phyloP scores from a whole-genome alignment of 2,797 vertebrate genomes.

The Gambusia yucatana region DNA sequence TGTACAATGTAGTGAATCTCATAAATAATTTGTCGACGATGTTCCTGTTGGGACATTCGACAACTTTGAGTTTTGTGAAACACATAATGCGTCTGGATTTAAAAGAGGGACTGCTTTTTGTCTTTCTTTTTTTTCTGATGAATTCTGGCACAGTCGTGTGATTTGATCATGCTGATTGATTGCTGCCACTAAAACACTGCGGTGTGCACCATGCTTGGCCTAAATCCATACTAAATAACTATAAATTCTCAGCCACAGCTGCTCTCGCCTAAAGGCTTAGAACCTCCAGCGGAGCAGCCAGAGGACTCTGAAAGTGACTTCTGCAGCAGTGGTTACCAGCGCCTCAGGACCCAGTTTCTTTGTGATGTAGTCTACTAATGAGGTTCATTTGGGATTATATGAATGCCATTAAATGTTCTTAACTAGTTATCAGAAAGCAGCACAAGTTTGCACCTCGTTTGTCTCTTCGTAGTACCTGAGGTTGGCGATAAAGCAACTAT shows the following conservation, averaged over 20 bases:
- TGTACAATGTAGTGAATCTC: background rate
- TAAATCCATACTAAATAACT: constrained; percentile 20
- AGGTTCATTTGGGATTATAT: constrained; percentile 43
- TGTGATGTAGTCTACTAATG: constrained; percentile 41
- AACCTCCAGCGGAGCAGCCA: constrained; percentile 28
- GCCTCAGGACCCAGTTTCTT: constrained; percentile 18
- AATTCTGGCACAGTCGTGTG: background rate
- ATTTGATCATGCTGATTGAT: constrained; percentile 19
- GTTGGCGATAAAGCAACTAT: constrained; percentile 6
- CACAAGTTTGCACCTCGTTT: background rate
- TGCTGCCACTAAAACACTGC: background rate
- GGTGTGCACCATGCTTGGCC: constrained; percentile 11
- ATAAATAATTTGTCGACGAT: background rate
- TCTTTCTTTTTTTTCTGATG: background rate
- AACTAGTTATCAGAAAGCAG: constrained; percentile 23
- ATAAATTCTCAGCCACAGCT: constrained; percentile 31
- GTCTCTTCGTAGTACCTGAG: background rate
- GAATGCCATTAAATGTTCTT: constrained; percentile 34
- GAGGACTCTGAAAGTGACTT: constrained; percentile 9
- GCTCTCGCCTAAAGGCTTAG: constrained; percentile 15
- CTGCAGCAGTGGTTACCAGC: constrained; percentile 23
- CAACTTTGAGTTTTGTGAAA: background rate
- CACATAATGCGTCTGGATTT: too few relatives aligned
- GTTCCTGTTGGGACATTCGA: background rate
- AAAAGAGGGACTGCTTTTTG: background rate